phyloP scores from a whole-genome alignment of 1,140 invertebrate species.

The Phymorhynchus buccinoides region DNA sequence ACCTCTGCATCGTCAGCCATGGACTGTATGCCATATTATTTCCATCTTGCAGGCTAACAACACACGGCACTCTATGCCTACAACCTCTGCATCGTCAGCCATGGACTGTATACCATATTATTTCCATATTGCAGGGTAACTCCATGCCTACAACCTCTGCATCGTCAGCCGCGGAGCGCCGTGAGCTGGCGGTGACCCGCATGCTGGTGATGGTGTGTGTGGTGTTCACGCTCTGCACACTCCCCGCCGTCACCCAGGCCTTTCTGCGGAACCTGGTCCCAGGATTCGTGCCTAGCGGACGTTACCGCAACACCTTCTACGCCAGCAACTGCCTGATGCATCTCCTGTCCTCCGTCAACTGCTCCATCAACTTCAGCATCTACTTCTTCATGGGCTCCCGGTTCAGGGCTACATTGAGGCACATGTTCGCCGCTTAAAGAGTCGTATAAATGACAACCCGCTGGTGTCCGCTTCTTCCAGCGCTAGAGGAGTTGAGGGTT shows the following conservation, averaged over 20 bases:
- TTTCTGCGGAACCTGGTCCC: neutral
- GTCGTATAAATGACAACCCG: neutral
- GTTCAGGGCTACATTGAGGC: slow-evolving; percentile 5
- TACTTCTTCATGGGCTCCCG: slow-evolving; percentile 30
- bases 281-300: slow-evolving; percentile 3
- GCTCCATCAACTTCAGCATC: slow-evolving; percentile 38
- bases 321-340: neutral
- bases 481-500: too few species aligned
- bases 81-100: too few species aligned
- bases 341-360: slow-evolving; percentile 7
- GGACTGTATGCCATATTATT: too few species aligned
- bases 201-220: slow-evolving; percentile 25
- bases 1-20: too few species aligned
- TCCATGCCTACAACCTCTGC: too few species aligned
- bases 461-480: neutral
- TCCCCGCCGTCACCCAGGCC: neutral
- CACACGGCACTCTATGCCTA: too few species aligned
- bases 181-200: slow-evolving; percentile 1
- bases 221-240: slow-evolving; percentile 3
- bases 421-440: neutral
- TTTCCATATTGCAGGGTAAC: too few species aligned
- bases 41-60: too few species aligned
- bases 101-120: too few species aligned
- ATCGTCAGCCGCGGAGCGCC: neutral
- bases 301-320: slow-evolving; percentile 2